Conservation (phyloP, 2,888 invertebrate genomes). For the Stramonita haemastoma region DNA sequence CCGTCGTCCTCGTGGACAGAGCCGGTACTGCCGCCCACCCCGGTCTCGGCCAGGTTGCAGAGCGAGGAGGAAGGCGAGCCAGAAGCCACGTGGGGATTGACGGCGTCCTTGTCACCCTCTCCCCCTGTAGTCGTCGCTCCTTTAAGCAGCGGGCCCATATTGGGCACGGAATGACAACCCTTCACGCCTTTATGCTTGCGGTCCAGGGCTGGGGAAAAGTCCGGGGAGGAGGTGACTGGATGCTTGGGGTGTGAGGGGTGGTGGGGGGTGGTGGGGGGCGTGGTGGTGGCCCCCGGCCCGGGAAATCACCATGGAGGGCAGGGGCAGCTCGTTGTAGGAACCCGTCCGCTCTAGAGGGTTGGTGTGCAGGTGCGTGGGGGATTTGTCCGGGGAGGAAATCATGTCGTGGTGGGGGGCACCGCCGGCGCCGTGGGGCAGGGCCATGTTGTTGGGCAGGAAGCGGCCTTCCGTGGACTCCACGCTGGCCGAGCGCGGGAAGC, state of each 20-base stretch:
- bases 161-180: conserved; percentile 48
- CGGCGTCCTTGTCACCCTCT: not conserved
- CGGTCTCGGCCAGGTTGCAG: conserved; percentile 41
- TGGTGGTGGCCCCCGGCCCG: not conserved
- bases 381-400: conserved; percentile 9
- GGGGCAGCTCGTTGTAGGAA: conserved; percentile 20
- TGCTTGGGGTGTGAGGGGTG: not conserved
- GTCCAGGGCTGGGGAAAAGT: conserved; percentile 37
- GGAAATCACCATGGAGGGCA: conserved; percentile 9
- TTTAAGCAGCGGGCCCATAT: conserved; percentile 37
- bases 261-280: not conserved
- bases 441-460: conserved; percentile 50
- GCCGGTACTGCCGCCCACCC: conserved; percentile 66
- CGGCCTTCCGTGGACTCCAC: conserved; percentile 53
- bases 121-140: conserved; percentile 17
- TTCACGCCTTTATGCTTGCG: conserved; percentile 48
- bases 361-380: not conserved
- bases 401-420: not conserved
- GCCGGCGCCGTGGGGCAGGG: not conserved
- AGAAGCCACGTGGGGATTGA: not conserved
- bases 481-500: conserved; percentile 49
- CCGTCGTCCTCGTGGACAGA: conserved; percentile 50
- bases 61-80: conserved; percentile 22
- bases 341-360: not conserved
- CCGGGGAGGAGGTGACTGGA: conserved; percentile 4